These are phyloP conservation scores for Corapipo altera DNA, from an alignment of 2,113 vertebrate species.

Conservation along the genomic window DNA sequence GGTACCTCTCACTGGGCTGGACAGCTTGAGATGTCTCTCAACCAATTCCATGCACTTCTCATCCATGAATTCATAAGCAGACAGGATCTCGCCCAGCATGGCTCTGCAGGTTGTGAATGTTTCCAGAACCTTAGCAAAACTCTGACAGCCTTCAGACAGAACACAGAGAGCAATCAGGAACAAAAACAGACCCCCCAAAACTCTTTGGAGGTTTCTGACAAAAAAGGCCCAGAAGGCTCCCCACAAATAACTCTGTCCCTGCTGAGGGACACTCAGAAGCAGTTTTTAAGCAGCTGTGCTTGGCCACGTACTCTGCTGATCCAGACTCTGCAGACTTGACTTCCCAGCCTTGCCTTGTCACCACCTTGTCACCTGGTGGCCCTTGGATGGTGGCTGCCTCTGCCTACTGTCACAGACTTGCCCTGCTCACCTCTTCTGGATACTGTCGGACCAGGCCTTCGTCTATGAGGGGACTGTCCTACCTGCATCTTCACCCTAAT, in stretches of 20 bases:
- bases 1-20: constrained; percentile 86
- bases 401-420: background rate
- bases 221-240: background rate
- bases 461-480: background rate
- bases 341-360: background rate
- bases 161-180: background rate
- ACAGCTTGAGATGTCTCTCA: constrained; percentile 81
- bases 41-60: constrained; percentile 87
- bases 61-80: constrained; percentile 94
- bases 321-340: background rate
- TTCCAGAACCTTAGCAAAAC: constrained; percentile 84
- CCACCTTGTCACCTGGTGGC: accelerated
- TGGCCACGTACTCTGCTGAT: background rate
- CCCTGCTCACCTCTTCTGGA: background rate
- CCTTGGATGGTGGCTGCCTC: background rate
- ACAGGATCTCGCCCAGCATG: constrained; percentile 93
- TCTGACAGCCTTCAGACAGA: constrained; percentile 80
- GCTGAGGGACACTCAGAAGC: background rate
- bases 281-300: background rate
- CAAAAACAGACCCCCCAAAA: accelerated
- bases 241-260: background rate
- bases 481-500: background rate
- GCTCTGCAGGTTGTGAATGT: constrained; percentile 83
- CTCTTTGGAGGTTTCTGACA: background rate
- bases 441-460: background rate